Percentiles rank a stretch among this genome's conserved stretches.
These are phyloP conservation scores for Choreutis nemorana DNA, from an alignment of 2,888 invertebrate genomes.

Conservation along the genomic window DNA sequence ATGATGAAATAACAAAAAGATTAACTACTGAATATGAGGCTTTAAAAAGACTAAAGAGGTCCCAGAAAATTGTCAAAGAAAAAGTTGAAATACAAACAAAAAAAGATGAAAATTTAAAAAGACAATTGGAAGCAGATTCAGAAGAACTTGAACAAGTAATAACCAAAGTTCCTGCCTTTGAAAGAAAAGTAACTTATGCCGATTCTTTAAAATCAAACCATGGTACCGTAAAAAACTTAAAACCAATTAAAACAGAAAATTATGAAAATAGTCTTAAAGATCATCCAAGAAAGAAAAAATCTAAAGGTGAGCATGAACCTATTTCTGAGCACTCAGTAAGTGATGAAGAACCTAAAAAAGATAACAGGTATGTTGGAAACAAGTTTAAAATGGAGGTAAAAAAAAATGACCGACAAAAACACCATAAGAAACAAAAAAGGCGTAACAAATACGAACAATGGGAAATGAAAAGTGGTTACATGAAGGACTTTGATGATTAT, in stretches of 20 bases:
- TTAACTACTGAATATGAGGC: constrained; percentile 25
- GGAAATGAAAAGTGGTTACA: constrained; percentile 50
- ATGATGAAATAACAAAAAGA: constrained; percentile 37
- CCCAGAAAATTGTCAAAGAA: constrained; percentile 17
- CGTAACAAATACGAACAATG: constrained; percentile 52
- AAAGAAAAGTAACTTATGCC: constrained; percentile 37
- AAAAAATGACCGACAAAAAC: constrained; percentile 40
- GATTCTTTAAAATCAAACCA: constrained; percentile 36
- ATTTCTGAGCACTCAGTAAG: constrained; percentile 22
- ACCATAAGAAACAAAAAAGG: constrained; percentile 47
- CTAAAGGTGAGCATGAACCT: constrained; percentile 16
- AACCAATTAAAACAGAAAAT: constrained; percentile 19
- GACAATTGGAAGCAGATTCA: constrained; percentile 9
- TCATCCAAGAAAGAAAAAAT: constrained; percentile 28
- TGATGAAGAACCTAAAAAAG: constrained; percentile 45
- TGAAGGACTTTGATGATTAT: constrained; percentile 46
- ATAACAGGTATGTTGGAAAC: constrained; percentile 38
- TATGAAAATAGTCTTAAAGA: constrained; percentile 61
- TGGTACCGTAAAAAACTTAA: constrained; percentile 6
- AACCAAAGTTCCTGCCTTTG: constrained; percentile 9
- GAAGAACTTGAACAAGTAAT: not conserved
- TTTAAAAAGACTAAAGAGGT: constrained; percentile 20
- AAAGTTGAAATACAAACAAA: constrained; percentile 19
- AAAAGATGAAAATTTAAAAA: constrained; percentile 16
- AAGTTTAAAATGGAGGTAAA: constrained; percentile 38